Conservation (phyloP, 2,113 vertebrate genomes). For the Chloebia gouldiae region DNA sequence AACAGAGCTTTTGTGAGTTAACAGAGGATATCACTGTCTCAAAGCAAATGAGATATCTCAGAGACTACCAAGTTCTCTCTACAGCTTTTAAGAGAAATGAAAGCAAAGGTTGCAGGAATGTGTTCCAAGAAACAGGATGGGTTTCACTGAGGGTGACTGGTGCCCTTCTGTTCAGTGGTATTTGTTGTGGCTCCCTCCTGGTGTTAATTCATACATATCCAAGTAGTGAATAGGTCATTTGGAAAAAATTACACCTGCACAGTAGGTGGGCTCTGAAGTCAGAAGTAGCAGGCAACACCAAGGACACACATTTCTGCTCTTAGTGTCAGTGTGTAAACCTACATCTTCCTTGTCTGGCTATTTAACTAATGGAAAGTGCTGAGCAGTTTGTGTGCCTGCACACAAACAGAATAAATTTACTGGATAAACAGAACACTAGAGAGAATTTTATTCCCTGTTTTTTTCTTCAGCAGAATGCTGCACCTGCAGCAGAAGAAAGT, state of each 20-base stretch:
- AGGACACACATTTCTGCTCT: background rate
- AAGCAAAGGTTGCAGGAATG: background rate
- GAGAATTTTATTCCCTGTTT: background rate
- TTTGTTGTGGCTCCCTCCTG: background rate
- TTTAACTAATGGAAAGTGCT: background rate
- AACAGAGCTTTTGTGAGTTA: background rate
- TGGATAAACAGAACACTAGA: background rate
- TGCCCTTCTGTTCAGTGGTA: background rate
- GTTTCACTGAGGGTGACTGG: accelerated
- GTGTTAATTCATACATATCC: background rate
- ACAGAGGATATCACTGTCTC: background rate
- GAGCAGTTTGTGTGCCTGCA: background rate
- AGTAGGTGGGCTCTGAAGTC: background rate
- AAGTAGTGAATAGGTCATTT: background rate
- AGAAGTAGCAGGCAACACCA: background rate
- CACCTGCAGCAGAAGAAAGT: background rate
- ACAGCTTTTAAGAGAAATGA: background rate
- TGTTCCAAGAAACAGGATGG: background rate
- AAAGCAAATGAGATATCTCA: background rate
- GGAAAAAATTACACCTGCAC: background rate
- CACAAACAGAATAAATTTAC: background rate
- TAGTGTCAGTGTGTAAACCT: accelerated
- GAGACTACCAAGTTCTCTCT: background rate
- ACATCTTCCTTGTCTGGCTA: background rate
- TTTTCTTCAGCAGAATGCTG: background rate